These are phyloP conservation scores for Isichthys henryi DNA, from an alignment of 2,113 vertebrate genomes.

Conservation along the genomic window DNA sequence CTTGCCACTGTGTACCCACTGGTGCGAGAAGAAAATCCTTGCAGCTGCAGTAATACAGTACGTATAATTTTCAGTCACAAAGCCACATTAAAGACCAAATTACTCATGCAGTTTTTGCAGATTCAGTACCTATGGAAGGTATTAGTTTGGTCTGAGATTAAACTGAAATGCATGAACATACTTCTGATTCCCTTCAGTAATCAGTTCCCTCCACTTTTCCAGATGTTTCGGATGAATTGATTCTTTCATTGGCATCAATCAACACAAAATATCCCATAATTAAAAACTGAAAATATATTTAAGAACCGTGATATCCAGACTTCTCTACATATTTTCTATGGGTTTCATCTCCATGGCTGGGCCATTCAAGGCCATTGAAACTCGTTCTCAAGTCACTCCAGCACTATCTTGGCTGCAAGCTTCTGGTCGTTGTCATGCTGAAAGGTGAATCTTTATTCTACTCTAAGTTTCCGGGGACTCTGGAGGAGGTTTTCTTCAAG, in stretches of 20 bases:
- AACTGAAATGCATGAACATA: neutral
- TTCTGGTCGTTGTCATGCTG: neutral
- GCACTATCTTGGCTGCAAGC: neutral
- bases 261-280: neutral
- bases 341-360: neutral
- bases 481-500: neutral
- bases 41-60: neutral
- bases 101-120: neutral
- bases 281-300: neutral
- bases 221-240: neutral
- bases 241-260: neutral
- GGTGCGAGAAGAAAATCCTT: neutral
- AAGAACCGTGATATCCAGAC: neutral
- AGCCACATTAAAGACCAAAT: neutral
- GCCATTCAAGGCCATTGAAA: neutral
- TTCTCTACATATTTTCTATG: neutral
- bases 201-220: neutral
- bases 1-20: neutral
- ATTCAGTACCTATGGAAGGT: neutral
- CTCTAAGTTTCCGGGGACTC: neutral
- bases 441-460: neutral
- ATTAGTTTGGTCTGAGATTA: neutral
- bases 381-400: neutral
- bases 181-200: neutral
- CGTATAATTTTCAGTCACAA: neutral